Evolutionary conservation across 2,797 vertebrate species (phyloP).

Genomic region (Craterocephalus amniculus): DNA sequence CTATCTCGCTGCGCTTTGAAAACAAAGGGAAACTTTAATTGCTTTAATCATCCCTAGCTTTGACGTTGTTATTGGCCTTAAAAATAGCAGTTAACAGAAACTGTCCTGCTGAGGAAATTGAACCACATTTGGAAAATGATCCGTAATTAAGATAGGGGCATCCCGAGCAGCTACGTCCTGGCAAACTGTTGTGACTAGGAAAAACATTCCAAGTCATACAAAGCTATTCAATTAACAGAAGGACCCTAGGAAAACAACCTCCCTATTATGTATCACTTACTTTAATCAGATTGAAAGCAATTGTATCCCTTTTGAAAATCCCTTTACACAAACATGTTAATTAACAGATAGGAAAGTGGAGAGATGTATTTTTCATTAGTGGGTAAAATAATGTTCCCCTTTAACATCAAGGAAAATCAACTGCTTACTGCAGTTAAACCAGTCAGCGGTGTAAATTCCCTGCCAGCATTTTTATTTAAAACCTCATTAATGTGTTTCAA

Average conservation of each 20-base stretch:
- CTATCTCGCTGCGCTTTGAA: constrained; percentile 89
- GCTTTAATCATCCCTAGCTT: constrained; percentile 96
- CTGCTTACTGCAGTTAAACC: constrained; percentile 80
- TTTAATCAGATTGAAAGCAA: constrained; percentile 86
- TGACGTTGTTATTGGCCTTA: constrained; percentile 92
- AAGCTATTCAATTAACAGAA: constrained; percentile 88
- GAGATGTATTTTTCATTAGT: constrained; percentile 84
- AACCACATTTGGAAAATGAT: constrained; percentile 88
- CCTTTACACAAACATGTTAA: constrained; percentile 82
- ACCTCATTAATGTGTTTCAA: constrained; percentile 84
- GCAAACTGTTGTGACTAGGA: constrained; percentile 82
- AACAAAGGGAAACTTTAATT: constrained; percentile 99
- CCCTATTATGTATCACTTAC: constrained; percentile 85
- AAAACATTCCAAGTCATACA: constrained; percentile 83
- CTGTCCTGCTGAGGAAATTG: constrained; percentile 90
- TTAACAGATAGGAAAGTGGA: constrained; percentile 86
- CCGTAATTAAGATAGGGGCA: constrained; percentile 87
- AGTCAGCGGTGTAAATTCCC: constrained; percentile 80
- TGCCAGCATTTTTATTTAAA: constrained; percentile 85
- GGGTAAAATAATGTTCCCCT: constrained; percentile 81
- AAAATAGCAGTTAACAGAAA: constrained; percentile 94
- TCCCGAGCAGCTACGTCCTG: constrained; percentile 72
- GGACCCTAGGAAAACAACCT: constrained; percentile 84
- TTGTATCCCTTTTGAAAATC: constrained; percentile 83
- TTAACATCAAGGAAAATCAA: constrained; percentile 83